These are phyloP conservation scores for Tetragonula carbonaria DNA, from an alignment of 2,888 invertebrate genomes.

Conservation along the genomic window DNA sequence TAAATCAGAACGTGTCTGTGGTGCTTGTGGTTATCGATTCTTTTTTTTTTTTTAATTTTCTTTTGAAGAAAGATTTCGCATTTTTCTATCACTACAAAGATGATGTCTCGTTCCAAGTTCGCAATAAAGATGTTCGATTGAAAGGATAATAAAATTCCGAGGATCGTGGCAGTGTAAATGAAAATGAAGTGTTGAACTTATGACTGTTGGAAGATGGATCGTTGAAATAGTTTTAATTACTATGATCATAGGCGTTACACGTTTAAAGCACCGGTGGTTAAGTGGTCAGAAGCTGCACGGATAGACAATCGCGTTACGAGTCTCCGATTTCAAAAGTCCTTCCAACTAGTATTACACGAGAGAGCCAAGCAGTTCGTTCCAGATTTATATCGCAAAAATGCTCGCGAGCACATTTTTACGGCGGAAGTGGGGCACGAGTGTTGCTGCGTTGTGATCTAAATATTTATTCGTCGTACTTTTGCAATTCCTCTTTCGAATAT, in stretches of 20 bases:
- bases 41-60: background rate
- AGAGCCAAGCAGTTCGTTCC: constrained; percentile 61
- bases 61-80: background rate
- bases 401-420: constrained; percentile 30
- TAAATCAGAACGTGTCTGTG: background rate
- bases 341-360: constrained; percentile 78
- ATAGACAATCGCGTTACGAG: constrained; percentile 66
- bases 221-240: constrained; percentile 15
- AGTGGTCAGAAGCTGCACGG: constrained; percentile 48
- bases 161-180: background rate
- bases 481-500: background rate
- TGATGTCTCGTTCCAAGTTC: background rate
- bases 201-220: background rate
- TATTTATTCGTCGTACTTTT: constrained; percentile 24
- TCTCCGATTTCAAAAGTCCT: constrained; percentile 80
- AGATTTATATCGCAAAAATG: constrained; percentile 48
- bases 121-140: background rate
- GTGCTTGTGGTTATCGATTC: constrained; percentile 2
- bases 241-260: constrained; percentile 2
- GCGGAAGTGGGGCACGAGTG: constrained; percentile 33
- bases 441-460: constrained; percentile 24
- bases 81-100: background rate
- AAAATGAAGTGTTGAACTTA: background rate
- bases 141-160: background rate
- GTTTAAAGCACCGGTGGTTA: constrained; percentile 20